Evolutionary conservation across 2,797 vertebrate genomes (phyloP).

Genomic region (Artibeus jamaicensis): DNA sequence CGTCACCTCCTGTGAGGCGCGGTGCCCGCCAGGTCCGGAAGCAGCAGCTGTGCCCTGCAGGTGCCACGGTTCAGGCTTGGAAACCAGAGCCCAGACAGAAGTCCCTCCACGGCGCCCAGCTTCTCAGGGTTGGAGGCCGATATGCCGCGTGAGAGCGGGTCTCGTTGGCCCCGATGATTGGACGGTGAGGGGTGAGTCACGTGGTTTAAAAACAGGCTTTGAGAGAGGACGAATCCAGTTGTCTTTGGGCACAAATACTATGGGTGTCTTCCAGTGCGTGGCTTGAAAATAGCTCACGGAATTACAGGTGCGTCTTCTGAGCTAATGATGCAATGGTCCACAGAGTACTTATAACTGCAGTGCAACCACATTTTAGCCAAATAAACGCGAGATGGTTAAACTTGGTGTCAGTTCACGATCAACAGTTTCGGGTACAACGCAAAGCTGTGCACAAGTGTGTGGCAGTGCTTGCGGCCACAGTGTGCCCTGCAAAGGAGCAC

Average conservation of each 20-base stretch:
- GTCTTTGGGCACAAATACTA: neutral
- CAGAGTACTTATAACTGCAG: conserved; percentile 46
- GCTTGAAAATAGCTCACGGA: neutral
- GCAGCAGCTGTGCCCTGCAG: neutral
- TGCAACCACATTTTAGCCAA: conserved; percentile 21
- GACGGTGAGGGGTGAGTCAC: neutral
- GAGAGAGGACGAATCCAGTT: neutral
- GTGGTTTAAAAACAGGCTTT: neutral
- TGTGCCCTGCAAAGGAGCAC: neutral
- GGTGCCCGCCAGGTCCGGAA: conserved; percentile 47
- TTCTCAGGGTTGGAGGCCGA: rapidly evolving
- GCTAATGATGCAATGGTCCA: neutral
- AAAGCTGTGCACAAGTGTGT: neutral
- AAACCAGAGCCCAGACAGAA: neutral
- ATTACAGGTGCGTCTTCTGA: conserved; percentile 32
- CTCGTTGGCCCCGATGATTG: rapidly evolving
- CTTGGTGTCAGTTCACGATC: conserved; percentile 28
- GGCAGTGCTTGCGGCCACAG: neutral
- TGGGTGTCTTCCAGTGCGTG: neutral
- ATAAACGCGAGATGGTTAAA: neutral
- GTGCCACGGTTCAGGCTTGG: rapidly evolving
- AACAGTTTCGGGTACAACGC: neutral
- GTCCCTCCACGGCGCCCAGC: neutral
- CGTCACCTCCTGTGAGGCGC: conserved; percentile 56
- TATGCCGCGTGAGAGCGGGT: rapidly evolving